phyloP scores from a whole-genome alignment of 2,113 vertebrate genomes.

The Hyaena hyaena region DNA sequence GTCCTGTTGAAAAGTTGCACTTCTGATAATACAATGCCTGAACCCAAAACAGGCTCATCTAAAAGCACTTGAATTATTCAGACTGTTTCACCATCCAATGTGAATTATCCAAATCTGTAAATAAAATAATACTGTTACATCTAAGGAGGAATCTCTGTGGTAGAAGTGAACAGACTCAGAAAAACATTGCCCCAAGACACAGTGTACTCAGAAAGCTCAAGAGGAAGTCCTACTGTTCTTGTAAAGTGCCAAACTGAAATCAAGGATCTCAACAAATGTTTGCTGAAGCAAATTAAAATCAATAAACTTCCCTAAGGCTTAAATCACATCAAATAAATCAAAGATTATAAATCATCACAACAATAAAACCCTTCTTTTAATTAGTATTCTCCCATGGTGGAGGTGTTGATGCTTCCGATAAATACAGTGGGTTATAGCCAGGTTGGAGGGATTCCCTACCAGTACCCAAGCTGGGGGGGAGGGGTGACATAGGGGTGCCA shows the following conservation, averaged over 20 bases:
- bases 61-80: constrained; percentile 53
- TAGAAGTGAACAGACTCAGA: neutral
- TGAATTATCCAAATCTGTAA: constrained; percentile 22
- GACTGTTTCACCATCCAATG: neutral
- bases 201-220: neutral
- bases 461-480: neutral
- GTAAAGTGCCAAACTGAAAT: constrained; percentile 22
- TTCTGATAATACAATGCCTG: constrained; percentile 34
- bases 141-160: neutral
- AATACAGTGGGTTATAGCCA: neutral
- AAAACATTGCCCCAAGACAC: neutral
- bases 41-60: neutral
- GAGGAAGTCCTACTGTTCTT: constrained; percentile 4
- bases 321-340: constrained; percentile 57
- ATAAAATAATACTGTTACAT: constrained; percentile 43
- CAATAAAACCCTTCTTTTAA: constrained; percentile 38
- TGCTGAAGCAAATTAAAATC: constrained; percentile 65
- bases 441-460: neutral
- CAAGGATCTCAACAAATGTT: constrained; percentile 41
- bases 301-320: constrained; percentile 55
- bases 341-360: constrained; percentile 46
- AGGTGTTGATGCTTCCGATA: neutral
- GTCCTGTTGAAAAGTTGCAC: neutral
- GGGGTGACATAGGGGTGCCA: too few species aligned
- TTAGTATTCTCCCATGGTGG: neutral